Conservation (phyloP, 2,888 invertebrate genomes). For the Poecilus cupreus region DNA sequence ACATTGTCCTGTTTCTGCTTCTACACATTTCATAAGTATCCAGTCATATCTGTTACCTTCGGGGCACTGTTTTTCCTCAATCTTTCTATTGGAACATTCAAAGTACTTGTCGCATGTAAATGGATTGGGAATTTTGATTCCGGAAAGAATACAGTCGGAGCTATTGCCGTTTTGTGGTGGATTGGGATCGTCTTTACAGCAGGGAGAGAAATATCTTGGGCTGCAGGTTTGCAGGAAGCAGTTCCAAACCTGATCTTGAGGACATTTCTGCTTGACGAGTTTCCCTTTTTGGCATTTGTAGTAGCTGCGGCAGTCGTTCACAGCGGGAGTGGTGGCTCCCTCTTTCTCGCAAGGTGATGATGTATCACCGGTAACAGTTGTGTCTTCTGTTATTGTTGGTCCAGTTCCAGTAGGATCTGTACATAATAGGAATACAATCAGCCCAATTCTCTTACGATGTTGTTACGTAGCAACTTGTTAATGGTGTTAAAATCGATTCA, state of each 20-base stretch:
- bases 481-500: too few species aligned
- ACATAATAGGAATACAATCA: too few species aligned
- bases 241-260: not conserved
- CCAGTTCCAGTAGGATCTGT: not conserved
- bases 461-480: too few species aligned
- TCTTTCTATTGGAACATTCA: not conserved
- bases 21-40: not conserved
- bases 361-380: too few species aligned
- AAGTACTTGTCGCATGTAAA: slow-evolving; percentile 38
- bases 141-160: not conserved
- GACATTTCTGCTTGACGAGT: not conserved
- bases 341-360: too few species aligned
- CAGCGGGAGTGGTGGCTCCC: too few species aligned
- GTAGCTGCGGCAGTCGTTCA: too few species aligned
- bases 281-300: not conserved
- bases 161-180: not conserved
- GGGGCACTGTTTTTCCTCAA: slow-evolving; percentile 5
- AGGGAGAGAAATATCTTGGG: not conserved
- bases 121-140: slow-evolving; percentile 17
- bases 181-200: not conserved
- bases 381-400: too few species aligned
- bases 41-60: slow-evolving; percentile 24
- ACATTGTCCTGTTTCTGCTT: too few species aligned
- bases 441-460: too few species aligned
- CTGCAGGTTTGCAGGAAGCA: not conserved